Conservation (phyloP, 2,113 vertebrate species). For the Colinus virginianus region DNA sequence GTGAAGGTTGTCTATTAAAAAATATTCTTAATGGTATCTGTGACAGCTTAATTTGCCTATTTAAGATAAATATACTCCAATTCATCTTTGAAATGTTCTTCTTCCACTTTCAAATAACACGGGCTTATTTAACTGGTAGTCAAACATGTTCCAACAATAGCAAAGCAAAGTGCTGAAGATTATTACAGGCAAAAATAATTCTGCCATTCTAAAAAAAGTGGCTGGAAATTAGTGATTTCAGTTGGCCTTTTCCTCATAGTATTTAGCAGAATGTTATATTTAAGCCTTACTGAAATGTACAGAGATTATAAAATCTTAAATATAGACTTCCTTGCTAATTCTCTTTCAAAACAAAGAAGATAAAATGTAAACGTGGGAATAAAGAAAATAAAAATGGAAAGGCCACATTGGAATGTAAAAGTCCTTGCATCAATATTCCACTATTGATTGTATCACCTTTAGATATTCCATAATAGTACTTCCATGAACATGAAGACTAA, state of each 20-base stretch:
- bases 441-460: background rate
- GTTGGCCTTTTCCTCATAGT: constrained; percentile 59
- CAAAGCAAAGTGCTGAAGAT: constrained; percentile 69
- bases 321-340: constrained; percentile 53
- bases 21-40: constrained; percentile 42
- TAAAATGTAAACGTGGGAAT: background rate
- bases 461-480: background rate
- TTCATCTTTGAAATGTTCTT: constrained; percentile 44
- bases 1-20: constrained; percentile 26
- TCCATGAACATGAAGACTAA: background rate
- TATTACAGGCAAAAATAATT: constrained; percentile 77
- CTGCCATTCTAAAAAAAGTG: constrained; percentile 69
- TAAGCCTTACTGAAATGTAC: constrained; percentile 51
- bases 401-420: background rate
- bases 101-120: constrained; percentile 43
- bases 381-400: background rate
- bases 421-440: background rate
- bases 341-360: constrained; percentile 30
- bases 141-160: constrained; percentile 61
- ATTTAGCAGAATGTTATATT: constrained; percentile 69
- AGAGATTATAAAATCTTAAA: constrained; percentile 45
- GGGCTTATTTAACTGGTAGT: constrained; percentile 76
- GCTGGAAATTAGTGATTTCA: constrained; percentile 70
- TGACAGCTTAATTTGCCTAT: constrained; percentile 27
- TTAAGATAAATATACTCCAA: constrained; percentile 65